These are phyloP conservation scores for Boloria euphrosyne DNA, from an alignment of 2,888 invertebrate species.

Conservation along the genomic window DNA sequence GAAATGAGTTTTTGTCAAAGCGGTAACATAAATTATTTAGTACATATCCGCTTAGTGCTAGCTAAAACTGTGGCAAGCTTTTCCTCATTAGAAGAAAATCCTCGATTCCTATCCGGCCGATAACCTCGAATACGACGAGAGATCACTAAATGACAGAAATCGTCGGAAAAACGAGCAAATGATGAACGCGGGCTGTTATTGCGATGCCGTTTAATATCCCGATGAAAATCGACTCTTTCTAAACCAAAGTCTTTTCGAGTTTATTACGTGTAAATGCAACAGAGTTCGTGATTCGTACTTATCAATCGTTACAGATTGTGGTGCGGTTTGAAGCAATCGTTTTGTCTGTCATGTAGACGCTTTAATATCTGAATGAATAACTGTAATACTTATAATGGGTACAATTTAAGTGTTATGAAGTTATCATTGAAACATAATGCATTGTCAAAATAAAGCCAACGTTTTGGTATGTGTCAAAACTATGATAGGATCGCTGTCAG, in stretches of 20 bases:
- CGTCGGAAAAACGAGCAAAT: constrained; percentile 32
- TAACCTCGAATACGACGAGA: constrained; percentile 34
- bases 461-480: constrained; percentile 29
- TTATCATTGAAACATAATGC: constrained; percentile 20
- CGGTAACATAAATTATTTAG: constrained; percentile 5
- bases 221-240: constrained; percentile 37
- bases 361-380: constrained; percentile 9
- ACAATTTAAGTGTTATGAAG: constrained; percentile 4
- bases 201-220: constrained; percentile 41
- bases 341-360: constrained; percentile 10
- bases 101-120: constrained; percentile 28
- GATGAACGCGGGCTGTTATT: constrained; percentile 35
- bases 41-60: background rate
- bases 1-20: constrained; percentile 14
- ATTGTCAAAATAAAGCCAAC: constrained; percentile 23
- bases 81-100: constrained; percentile 37
- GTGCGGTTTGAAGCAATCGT: constrained; percentile 15
- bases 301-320: constrained; percentile 7
- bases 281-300: constrained; percentile 12
- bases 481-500: constrained; percentile 23
- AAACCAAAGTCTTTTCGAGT: constrained; percentile 19
- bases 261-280: constrained; percentile 14
- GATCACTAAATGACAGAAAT: constrained; percentile 35
- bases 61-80: constrained; percentile 3
- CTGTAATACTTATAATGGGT: background rate